Base-by-base conservation (phyloP, 2,113 vertebrate genomes). In the Scartelaos histophorus region DNA sequence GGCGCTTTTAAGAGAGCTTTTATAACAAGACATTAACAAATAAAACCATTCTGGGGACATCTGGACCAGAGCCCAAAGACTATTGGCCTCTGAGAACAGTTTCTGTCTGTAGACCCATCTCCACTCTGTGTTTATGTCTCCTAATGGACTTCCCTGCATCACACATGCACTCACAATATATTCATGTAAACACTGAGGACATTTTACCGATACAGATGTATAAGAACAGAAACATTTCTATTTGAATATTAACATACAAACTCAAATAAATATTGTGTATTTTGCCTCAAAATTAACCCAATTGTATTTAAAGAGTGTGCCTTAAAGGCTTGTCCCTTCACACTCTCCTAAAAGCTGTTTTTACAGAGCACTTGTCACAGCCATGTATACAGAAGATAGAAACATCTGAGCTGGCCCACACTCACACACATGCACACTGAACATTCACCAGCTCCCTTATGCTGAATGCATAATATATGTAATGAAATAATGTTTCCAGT, bases 401-500 rank as follows among this genome's bases (percentile, higher is more conserved):
- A 84, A 89, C 90, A 83, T 85, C 87, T 80, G 80, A 82, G 85
- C 75, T 78, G 56, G 76, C 87, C 79, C 80, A 86, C 90, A 85
- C 78, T 69, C 89, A 82, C 88, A 83, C 71, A 45, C 67, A 60
- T 88, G 85, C 86, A 86, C 84, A 81, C 82, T 70, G 79, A 81
- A 76, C 78, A 80, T 80, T 87, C 87, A 86, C 82, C 75, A 84
- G 79, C 82, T 86, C 87, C 78, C 85, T 89, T 87, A 88, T 88
- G 88, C 90, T 85, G 91, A 93, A 93, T 93, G 93, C 92, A 93
- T 93, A 94, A 93, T 93, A 90, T 91, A 93, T 93, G 90, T 93
- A 93, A 93, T 93, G 90, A 93, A 93, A 92, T 93, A 93, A 93
- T 93, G 90, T 93, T 92, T 93, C 92, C 92, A 90, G 90, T 92